Conservation (phyloP, 2,113 vertebrate genomes). For the Gracilinanus agilis region DNA sequence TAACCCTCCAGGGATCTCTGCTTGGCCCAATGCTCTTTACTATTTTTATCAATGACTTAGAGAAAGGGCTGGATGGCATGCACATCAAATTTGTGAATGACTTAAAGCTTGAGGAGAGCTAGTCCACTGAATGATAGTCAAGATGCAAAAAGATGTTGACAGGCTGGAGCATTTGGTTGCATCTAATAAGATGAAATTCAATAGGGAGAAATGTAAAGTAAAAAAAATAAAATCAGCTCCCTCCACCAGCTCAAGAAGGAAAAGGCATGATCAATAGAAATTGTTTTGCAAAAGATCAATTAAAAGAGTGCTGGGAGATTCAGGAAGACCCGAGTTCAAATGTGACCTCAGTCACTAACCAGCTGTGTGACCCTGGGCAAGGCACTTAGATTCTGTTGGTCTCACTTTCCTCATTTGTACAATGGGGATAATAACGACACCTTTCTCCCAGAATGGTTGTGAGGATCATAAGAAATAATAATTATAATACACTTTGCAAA, state of each 20-base stretch:
- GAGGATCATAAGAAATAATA: neutral
- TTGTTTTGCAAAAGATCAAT: neutral
- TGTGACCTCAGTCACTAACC: neutral
- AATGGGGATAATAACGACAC: neutral
- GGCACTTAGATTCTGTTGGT: neutral
- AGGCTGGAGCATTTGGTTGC: neutral
- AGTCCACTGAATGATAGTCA: neutral
- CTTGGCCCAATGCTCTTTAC: neutral
- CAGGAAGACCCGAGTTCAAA: neutral
- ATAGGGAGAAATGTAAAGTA: neutral
- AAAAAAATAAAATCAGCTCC: neutral
- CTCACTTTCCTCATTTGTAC: neutral
- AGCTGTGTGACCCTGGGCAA: neutral
- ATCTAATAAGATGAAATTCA: neutral
- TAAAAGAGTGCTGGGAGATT: neutral
- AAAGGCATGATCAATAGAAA: neutral
- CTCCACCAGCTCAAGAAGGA: neutral
- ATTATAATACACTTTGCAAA: neutral
- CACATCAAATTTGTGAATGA: neutral
- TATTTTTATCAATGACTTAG: neutral
- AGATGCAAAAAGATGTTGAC: neutral
- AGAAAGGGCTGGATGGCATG: neutral
- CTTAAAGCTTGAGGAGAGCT: neutral
- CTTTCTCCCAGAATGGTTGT: neutral
- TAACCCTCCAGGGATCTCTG: neutral